Percentiles rank a stretch among this genome's conserved stretches.
These are phyloP conservation scores for Rhinoptilus africanus DNA, from an alignment of 2,113 vertebrate genomes.

Conservation along the genomic window DNA sequence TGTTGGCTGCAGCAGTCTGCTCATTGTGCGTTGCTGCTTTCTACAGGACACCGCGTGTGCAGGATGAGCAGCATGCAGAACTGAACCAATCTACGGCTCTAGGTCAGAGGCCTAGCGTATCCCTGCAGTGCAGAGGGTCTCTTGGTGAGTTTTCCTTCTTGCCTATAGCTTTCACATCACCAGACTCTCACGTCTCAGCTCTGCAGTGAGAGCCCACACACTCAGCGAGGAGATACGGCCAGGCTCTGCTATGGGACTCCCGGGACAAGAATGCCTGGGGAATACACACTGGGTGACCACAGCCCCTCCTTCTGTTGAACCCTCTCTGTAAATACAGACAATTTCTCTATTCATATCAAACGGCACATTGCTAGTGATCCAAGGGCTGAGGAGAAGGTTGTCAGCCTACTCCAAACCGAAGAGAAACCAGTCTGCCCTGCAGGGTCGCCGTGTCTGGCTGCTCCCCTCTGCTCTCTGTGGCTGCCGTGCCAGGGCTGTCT, in stretches of 20 bases:
- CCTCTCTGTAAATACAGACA: background rate
- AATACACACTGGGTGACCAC: background rate
- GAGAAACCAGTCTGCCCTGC: background rate
- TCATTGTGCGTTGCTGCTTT: fast-evolving
- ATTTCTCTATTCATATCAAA: background rate
- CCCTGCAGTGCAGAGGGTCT: background rate
- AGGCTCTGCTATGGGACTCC: background rate
- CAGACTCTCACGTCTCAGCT: fast-evolving
- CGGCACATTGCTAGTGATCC: background rate
- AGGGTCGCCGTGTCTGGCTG: background rate
- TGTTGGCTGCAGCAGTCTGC: fast-evolving
- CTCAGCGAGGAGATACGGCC: fast-evolving
- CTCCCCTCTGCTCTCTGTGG: background rate
- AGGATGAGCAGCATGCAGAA: background rate
- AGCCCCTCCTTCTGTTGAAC: background rate
- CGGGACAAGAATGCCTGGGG: background rate
- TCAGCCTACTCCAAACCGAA: background rate
- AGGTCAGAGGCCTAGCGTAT: background rate
- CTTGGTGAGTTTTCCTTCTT: background rate
- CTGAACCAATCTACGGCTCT: background rate
- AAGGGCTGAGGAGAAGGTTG: background rate
- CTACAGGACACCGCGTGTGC: no score
- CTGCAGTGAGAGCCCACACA: fast-evolving
- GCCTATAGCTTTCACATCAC: fast-evolving
- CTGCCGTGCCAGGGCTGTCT: fast-evolving